phyloP scores from a whole-genome alignment of 2,113 vertebrate genomes.

The Delphinapterus leucas region DNA sequence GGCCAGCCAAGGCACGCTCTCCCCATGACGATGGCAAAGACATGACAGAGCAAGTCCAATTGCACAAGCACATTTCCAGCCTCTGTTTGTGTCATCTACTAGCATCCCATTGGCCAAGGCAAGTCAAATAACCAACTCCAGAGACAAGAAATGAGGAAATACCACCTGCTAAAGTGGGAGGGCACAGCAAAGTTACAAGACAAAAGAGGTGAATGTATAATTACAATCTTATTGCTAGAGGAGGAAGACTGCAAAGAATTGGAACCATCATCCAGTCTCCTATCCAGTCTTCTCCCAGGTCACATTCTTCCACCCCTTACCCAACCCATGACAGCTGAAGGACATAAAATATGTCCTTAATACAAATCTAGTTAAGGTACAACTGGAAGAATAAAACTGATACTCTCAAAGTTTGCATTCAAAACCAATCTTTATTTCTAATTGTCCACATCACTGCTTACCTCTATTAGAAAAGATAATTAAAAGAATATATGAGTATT shows the following conservation, averaged over 20 bases:
- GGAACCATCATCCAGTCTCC: neutral
- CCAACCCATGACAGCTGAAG: neutral
- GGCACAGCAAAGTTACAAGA: neutral
- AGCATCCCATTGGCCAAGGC: neutral
- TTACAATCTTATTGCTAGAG: neutral
- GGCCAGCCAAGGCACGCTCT: neutral
- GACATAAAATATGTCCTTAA: neutral
- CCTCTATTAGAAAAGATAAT: neutral
- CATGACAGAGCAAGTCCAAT: neutral
- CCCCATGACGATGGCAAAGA: neutral
- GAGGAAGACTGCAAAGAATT: neutral
- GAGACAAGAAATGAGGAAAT: neutral
- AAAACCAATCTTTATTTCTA: neutral
- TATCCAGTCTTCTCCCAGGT: neutral
- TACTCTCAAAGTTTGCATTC: neutral
- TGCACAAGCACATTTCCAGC: neutral
- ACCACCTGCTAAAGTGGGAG: neutral
- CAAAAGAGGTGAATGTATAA: neutral
- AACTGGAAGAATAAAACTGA: neutral
- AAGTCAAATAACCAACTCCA: neutral
- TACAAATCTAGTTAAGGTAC: neutral
- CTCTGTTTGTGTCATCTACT: neutral
- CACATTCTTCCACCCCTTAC: neutral
- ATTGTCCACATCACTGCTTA: neutral
- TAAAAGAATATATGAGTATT: neutral